Percentiles rank a stretch among this genome's conserved stretches.
phyloP scores from a whole-genome alignment of 2,888 invertebrate genomes.

The Troides oblongomaculatus region DNA sequence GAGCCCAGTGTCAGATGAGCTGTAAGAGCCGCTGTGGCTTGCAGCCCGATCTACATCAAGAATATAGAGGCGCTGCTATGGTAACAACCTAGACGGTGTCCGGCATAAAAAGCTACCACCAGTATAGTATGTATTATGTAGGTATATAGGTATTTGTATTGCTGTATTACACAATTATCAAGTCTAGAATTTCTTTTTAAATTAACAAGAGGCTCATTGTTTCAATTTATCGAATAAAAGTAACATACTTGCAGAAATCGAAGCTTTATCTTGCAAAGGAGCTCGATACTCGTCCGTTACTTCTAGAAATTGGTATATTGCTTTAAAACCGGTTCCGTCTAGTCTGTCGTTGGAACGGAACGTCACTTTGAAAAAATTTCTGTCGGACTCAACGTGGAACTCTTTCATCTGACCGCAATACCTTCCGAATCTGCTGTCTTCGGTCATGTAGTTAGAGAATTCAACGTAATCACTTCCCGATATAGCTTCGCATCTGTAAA shows the following conservation, averaged over 20 bases:
- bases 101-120: no score
- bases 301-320: constrained; percentile 91
- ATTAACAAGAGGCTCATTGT: not conserved
- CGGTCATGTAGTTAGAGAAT: constrained; percentile 95
- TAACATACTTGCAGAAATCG: constrained; percentile 59
- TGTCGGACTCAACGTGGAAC: constrained; percentile 91
- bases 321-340: constrained; percentile 96
- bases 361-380: constrained; percentile 95
- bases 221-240: not conserved
- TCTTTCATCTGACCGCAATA: constrained; percentile 92
- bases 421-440: constrained; percentile 92
- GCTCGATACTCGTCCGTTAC: constrained; percentile 81
- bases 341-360: constrained; percentile 96
- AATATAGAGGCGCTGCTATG: no score
- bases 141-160: no score
- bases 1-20: no score
- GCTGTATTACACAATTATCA: no score
- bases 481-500: constrained; percentile 90
- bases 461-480: constrained; percentile 97
- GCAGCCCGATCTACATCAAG: no score
- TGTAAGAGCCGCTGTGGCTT: no score
- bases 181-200: not conserved
- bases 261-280: constrained; percentile 64
- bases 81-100: no score
- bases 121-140: no score